Evolutionary conservation across 2,888 invertebrate genomes (phyloP).

Genomic region (Synergus umbraculus): DNA sequence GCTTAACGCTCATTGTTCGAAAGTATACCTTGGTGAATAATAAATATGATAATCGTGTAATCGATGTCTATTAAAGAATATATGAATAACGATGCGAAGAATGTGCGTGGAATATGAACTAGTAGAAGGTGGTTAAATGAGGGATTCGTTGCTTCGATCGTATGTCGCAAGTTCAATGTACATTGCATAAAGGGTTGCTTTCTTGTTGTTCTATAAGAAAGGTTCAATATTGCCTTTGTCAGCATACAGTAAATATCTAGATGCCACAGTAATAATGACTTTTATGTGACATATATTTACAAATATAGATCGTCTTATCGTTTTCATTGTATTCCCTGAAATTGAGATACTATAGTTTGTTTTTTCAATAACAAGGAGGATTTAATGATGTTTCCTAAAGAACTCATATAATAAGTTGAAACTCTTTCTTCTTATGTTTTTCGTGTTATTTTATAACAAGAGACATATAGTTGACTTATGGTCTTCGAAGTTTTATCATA

Average conservation of each 20-base stretch:
- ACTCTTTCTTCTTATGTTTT: no score
- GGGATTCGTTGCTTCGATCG: conserved; percentile 10
- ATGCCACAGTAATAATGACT: not conserved
- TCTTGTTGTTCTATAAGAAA: not conserved
- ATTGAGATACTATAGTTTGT: no score
- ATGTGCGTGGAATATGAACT: not conserved
- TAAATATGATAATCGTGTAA: conserved; percentile 33
- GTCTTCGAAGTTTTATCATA: not conserved
- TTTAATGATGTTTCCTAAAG: no score
- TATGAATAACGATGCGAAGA: conserved; percentile 23
- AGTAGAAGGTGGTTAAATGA: not conserved
- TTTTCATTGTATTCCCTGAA: no score
- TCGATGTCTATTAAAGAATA: conserved; percentile 27
- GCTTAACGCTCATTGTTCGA: conserved; percentile 29
- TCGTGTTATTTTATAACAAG: no score
- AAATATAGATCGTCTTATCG: no score
- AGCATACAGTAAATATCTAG: not conserved
- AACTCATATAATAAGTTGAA: no score
- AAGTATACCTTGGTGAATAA: conserved; percentile 21
- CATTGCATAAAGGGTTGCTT: not conserved
- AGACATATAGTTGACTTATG: not conserved
- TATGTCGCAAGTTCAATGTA: conserved; percentile 8
- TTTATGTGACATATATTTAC: not conserved
- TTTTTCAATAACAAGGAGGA: no score
- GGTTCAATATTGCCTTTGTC: not conserved